phyloP scores from a whole-genome alignment of 2,113 vertebrate genomes.

The Clupea harengus region DNA sequence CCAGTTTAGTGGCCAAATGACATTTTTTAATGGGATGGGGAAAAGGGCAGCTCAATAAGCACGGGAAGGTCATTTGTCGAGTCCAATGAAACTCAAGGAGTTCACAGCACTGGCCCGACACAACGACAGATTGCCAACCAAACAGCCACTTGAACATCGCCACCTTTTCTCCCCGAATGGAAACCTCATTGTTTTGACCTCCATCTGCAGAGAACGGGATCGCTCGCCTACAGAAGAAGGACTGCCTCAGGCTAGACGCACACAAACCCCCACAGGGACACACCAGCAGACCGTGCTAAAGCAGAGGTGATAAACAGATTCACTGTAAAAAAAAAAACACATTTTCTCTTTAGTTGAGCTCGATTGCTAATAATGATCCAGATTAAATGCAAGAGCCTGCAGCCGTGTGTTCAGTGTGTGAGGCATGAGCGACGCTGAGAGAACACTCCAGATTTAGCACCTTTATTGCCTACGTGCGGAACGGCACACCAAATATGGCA shows the following conservation, averaged over 20 bases:
- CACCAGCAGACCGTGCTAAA: background rate
- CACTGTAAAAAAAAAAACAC: background rate
- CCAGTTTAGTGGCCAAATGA: background rate
- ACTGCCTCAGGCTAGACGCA: background rate
- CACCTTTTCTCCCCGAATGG: background rate
- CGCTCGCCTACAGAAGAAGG: background rate
- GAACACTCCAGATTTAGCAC: background rate
- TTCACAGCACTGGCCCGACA: background rate
- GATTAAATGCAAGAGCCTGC: background rate
- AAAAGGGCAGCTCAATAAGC: constrained; percentile 16
- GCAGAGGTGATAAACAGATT: background rate
- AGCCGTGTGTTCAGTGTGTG: background rate
- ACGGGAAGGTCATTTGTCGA: constrained; percentile 3
- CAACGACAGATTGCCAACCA: background rate
- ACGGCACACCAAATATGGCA: background rate
- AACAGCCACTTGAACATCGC: background rate
- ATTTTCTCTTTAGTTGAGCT: background rate
- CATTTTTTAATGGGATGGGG: background rate
- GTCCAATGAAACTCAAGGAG: background rate
- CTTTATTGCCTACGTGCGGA: background rate
- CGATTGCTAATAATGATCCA: background rate
- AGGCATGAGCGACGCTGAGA: background rate
- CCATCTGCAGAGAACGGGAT: background rate
- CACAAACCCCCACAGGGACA: background rate
- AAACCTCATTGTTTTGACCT: constrained; percentile 3